Evolutionary conservation across 2,113 vertebrate species (phyloP), one percentile per base, ranked within the genome.

Genomic region (Sylvilagus bachmani): DNA sequence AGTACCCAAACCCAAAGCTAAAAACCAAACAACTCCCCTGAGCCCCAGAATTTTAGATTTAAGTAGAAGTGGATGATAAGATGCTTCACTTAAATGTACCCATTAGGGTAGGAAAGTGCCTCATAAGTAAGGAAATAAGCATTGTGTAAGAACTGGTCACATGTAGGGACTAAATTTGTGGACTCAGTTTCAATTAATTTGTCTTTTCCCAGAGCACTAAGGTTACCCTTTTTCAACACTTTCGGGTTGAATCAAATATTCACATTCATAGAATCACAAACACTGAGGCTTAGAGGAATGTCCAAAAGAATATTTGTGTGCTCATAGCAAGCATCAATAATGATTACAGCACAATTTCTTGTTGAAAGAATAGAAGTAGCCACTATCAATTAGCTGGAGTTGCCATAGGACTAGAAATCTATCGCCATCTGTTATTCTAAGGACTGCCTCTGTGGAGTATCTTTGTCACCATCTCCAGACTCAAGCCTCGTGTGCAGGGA

Each of bases 141-240:
- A 4, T 49, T 58, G 51, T 87, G 19, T 17, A 58, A 58, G 13
- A 21, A 58, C 67, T 90, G 58, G 44, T 70, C 70, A 62, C 19
- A 86, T 10, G 38, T 5, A 44, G 24, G 82, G 16, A 64, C 49
- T 12, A 84, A 13, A 17, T 89, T 86, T 38, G 62, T 36, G 71
- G 74, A 89, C 71, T 95, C 81, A 16, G n/a, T 51, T 91, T 96
- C 62, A 61, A 31, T 85, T 62, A 87, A 86, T 79, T 86, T 87
- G 53, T 8, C 49, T 92, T 74, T 38, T 22, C 36, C 16, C 6
- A 31, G 38, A 79, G 11, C 71, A 58, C 3, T 70, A 25, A 77
- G 77, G 55, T 90, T 81, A 87, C 33, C 10, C 12, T 89, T 82
- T 87, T 38, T 51, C 13, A 83, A 58, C 13, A 71, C 33, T 82